phyloP scores from a whole-genome alignment of 1,140 invertebrate species.

The Sarcophaga bullata region DNA sequence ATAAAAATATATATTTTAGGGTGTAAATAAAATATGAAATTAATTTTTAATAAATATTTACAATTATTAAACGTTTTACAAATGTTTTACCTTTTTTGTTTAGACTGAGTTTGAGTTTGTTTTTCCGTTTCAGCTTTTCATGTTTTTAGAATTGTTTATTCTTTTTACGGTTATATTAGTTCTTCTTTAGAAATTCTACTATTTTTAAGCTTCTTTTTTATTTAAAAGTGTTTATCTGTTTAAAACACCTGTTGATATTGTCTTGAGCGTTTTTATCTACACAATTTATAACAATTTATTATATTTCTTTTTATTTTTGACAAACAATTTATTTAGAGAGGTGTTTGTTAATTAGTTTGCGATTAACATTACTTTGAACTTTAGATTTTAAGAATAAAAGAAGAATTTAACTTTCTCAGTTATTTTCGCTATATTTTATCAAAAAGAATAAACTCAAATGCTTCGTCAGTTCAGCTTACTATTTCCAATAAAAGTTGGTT shows the following conservation, averaged over 20 bases:
- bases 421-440: too few relatives aligned
- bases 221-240: background rate
- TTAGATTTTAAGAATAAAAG: background rate
- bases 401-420: too few relatives aligned
- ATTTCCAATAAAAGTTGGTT: too few relatives aligned
- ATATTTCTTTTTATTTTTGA: constrained; percentile 17
- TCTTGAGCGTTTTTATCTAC: constrained; percentile 29
- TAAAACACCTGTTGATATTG: constrained; percentile 38
- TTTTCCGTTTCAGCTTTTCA: constrained; percentile 18
- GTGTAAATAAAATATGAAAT: background rate
- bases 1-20: background rate
- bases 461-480: too few relatives aligned
- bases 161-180: background rate
- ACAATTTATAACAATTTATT: constrained; percentile 20
- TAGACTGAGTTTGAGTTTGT: constrained; percentile 27
- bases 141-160: background rate
- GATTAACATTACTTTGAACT: background rate
- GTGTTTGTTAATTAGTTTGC: background rate
- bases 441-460: too few relatives aligned
- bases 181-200: constrained; percentile 32
- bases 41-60: constrained; percentile 15
- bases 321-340: background rate
- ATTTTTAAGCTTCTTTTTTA: constrained; percentile 30
- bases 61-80: constrained; percentile 31
- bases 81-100: constrained; percentile 24